Evolutionary conservation across 2,888 invertebrate species (phyloP).

Genomic region (Sepiola atlantica): DNA sequence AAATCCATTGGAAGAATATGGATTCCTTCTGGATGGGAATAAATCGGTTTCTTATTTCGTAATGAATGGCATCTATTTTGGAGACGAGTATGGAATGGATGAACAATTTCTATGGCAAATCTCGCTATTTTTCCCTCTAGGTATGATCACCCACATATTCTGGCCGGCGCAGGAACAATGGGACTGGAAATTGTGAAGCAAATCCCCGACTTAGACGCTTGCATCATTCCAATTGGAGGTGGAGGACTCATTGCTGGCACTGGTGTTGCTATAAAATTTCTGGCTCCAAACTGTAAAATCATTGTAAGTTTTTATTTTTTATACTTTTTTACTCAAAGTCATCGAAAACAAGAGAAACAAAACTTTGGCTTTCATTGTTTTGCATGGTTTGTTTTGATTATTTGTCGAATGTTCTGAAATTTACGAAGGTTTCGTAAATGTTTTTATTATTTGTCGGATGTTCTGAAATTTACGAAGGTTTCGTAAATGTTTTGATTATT

Average conservation of each 20-base stretch:
- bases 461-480: too few species aligned
- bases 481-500: too few species aligned
- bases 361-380: neutral
- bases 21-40: too few species aligned
- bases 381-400: too few species aligned
- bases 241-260: slow-evolving; percentile 93
- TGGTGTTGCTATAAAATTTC: slow-evolving; percentile 89
- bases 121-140: slow-evolving; percentile 75
- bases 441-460: too few species aligned
- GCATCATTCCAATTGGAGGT: slow-evolving; percentile 94
- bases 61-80: too few species aligned
- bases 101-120: too few species aligned
- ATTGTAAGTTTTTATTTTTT: slow-evolving; percentile 81
- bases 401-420: too few species aligned
- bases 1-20: too few species aligned
- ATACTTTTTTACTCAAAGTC: neutral
- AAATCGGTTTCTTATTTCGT: too few species aligned
- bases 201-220: slow-evolving; percentile 89
- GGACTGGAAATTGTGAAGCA: slow-evolving; percentile 94
- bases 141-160: slow-evolving; percentile 95
- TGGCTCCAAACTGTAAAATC: slow-evolving; percentile 87
- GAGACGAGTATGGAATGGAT: too few species aligned
- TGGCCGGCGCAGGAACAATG: slow-evolving; percentile 95
- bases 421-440: too few species aligned
- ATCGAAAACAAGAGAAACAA: neutral